Conservation (phyloP, 2,888 invertebrate genomes). For the Chouioia cunea region DNA sequence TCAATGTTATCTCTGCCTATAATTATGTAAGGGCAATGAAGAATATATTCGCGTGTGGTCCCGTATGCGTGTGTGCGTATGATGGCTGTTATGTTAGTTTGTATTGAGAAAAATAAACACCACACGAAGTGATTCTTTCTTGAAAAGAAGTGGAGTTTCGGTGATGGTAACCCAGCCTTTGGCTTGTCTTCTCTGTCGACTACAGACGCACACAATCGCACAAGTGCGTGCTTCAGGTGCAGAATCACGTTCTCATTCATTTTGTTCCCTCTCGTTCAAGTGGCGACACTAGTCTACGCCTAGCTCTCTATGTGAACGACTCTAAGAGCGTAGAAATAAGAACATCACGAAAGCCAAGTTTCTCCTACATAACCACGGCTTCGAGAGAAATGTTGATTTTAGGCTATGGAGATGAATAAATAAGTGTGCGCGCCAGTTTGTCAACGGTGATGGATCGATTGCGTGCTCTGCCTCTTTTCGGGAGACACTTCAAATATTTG, state of each 20-base stretch:
- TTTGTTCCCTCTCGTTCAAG: not conserved
- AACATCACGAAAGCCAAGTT: too few species aligned
- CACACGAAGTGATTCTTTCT: constrained; percentile 34
- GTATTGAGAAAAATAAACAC: constrained; percentile 61
- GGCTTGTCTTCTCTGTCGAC: constrained; percentile 44
- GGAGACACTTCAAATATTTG: too few species aligned
- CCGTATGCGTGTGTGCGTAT: not conserved
- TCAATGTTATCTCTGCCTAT: constrained; percentile 29
- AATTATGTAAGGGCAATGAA: constrained; percentile 2
- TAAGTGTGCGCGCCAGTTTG: too few species aligned
- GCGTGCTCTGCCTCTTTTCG: too few species aligned
- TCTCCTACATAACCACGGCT: too few species aligned
- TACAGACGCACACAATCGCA: not conserved
- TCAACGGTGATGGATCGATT: too few species aligned
- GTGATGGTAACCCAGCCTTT: constrained; percentile 37
- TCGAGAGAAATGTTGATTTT: too few species aligned
- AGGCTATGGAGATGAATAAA: too few species aligned
- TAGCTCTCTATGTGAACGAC: too few species aligned
- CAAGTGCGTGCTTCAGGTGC: constrained; percentile 24
- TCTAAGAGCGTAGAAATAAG: too few species aligned
- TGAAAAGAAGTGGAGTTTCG: constrained; percentile 5
- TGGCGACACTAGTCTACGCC: too few species aligned
- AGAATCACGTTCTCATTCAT: constrained; percentile 29
- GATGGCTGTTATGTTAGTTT: too few species aligned
- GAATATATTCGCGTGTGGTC: constrained; percentile 31